Evolutionary conservation across 1,140 invertebrate species (phyloP), one percentile per base, ranked within the genome.

Genomic region (Ceratosolen solmsi): DNA sequence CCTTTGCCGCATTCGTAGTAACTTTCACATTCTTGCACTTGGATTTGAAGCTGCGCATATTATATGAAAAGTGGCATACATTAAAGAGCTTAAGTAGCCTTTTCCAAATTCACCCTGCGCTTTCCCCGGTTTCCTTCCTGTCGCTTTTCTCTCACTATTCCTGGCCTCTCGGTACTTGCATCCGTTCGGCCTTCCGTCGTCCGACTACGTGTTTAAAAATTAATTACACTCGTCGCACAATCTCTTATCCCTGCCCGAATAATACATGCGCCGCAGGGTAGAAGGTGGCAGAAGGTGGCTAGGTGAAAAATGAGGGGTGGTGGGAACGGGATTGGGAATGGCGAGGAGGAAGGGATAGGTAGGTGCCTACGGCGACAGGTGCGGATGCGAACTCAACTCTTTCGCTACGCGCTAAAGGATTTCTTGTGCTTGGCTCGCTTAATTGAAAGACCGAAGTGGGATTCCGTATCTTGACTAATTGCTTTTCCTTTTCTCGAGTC

Each of bases 221-320:
- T 84, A 86, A 86, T 86, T 83, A 58, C 83, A 56, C 70, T 70
- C 82, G 73, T 73, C 79, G 79, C 77, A 70, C 65, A 79, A 83
- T 83, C 76, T 80, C 73, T 54, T 46, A 63, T 84, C 49, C 56
- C 71, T n/a, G 38, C 56, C 17, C 49, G 60, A 84, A 83, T 84
- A 84, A 85, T 83, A 73, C 77, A 83, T 80, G 83, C 54, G 68
- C 25, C 15, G 58, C 33, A 36, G 46, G 20, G 54, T 56, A 22
- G 20, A 25, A 15, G 54, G 54, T 17, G 54, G 20, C 5, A 15
- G n/a, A n/a, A n/a, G n/a, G n/a, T n/a, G n/a, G n/a, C n/a, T n/a
- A n/a, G n/a, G n/a, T n/a, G n/a, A n/a, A n/a, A n/a, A n/a, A n/a
- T 17, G 54, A 25, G 54, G 54, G n/a, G n/a, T n/a, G n/a, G n/a